Conservation (phyloP, 2,888 invertebrate species). For the Caenorhabditis uteleia region DNA sequence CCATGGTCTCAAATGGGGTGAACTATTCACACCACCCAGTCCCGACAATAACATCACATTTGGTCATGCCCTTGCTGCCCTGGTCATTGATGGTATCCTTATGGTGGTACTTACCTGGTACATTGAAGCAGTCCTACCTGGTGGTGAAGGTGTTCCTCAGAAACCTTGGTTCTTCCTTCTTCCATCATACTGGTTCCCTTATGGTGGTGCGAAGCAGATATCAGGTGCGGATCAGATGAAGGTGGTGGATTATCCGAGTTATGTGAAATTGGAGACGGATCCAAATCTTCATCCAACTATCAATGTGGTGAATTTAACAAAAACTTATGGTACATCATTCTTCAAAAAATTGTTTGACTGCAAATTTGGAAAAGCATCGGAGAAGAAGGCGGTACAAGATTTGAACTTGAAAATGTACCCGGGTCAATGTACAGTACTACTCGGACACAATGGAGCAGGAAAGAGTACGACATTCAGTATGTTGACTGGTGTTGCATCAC, state of each 20-base stretch:
- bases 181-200: constrained; percentile 64
- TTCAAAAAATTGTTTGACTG: constrained; percentile 63
- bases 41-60: constrained; percentile 59
- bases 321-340: constrained; percentile 58
- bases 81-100: constrained; percentile 70
- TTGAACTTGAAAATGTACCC: constrained; percentile 79
- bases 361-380: constrained; percentile 51
- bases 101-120: constrained; percentile 83
- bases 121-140: constrained; percentile 83
- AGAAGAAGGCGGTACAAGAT: constrained; percentile 76
- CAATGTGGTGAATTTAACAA: constrained; percentile 53
- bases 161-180: constrained; percentile 80
- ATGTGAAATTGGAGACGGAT: constrained; percentile 29
- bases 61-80: constrained; percentile 49
- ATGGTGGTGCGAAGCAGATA: constrained; percentile 18
- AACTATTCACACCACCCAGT: constrained; percentile 38
- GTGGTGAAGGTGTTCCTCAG: constrained; percentile 80
- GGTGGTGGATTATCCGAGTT: constrained; percentile 1
- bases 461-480: constrained; percentile 92
- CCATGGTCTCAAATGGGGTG: constrained; percentile 54
- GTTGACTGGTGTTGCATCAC: constrained; percentile 76
- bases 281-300: constrained; percentile 41
- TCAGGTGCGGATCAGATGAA: constrained; percentile 11
- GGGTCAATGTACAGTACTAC: constrained; percentile 76
- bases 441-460: constrained; percentile 89